Evolutionary conservation across 1,140 invertebrate genomes (phyloP), one percentile per base, ranked within the genome.

Genomic region (Papilio polytes): DNA sequence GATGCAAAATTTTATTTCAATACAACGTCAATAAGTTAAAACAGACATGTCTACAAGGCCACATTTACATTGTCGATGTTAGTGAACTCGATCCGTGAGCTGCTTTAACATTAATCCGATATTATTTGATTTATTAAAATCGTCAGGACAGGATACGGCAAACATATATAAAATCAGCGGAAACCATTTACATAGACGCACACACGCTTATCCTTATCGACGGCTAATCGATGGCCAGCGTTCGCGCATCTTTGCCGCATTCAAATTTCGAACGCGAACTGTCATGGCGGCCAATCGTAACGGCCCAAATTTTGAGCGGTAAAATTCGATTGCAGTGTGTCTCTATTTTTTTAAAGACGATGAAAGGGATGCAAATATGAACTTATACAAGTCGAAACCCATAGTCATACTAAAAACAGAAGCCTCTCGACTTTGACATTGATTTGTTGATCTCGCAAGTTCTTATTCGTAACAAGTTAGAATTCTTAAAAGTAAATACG

Each of bases 191-290:
- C 82, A 85, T 83, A 59, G 74, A 88, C 85, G 84, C 82, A 86
- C 72, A 81, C 36, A 85, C 81, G 73, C 80, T 83, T 77, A 73
- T 82, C 12, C 87, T 93, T 94, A 94, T 94, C 90, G 88, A 86
- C 83, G 85, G 85, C 86, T 93, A 90, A 93, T 94, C 90, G 87
- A 89, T 87, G 85, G 80, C 81, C 81, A 84, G 86, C 90, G 91
- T 87, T 88, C 87, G 92, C 91, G 91, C 92, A 93, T 94, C 92
- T 92, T 88, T 76, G 80, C 84, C 91, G 92, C 91, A 94, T 94
- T 94, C 90, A 94, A 94, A 94, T 93, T 93, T 92, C 84, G 91
- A 93, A 91, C 88, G 85, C 88, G 85, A 87, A 92, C 87, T 89
- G 88, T 92, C 89, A 91, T 92, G 91, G 89, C 91, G 86, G 85